Evolutionary conservation across 2,888 invertebrate species (phyloP), one percentile per base, ranked within the genome.

Genomic region (Cordylochernes scorpioides): DNA sequence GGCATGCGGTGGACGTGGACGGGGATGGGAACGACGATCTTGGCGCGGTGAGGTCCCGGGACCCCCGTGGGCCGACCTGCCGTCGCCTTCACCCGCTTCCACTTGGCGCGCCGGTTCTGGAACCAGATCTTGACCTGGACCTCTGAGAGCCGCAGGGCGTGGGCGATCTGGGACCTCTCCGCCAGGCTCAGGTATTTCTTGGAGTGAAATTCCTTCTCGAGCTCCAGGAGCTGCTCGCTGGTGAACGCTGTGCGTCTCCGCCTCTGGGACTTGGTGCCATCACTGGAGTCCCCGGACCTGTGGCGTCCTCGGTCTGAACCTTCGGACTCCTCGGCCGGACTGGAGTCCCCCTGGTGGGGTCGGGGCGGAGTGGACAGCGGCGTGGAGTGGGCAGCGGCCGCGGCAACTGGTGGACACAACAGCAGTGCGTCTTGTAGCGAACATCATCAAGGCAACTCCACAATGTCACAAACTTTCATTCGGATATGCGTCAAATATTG

Each of bases 51-150:
- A 15, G 75, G 72, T 35, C 53, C 54, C 26, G 21, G 13, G n/a
- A 34, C 30, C 27, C 68, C 67, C 3, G 68, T 68, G 15, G 37
- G 28, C 25, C 37, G 13, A 10, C 37, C 37, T 1, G 37, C 32
- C 3, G 37, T 31, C 0, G 88, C 84, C 56, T 88, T 88, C 0
- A 88, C 86, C 0, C 88, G 63, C 60, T 91, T 91, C 88, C 88
- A 91, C 52, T 91, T 88, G 12, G 88, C 88, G 2, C 88, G 64
- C 0, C 86, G 67, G 51, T 37, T 88, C 61, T 88, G 86, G 53
- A 88, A 88, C 88, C 88, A 88, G 44, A 88, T 86, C 62, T 88
- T 88, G 15, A 88, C 86, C 67, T 74, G 63, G 9, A 44, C 86
- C 59, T 88, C 88, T 44, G 78, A 82, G 1, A 91, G 60, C 43